A percentile compares a stretch with the other conserved stretches of the same genome.
Evolutionary conservation across 2,888 invertebrate genomes (phyloP).

Genomic region (Ypsolopha sequella): DNA sequence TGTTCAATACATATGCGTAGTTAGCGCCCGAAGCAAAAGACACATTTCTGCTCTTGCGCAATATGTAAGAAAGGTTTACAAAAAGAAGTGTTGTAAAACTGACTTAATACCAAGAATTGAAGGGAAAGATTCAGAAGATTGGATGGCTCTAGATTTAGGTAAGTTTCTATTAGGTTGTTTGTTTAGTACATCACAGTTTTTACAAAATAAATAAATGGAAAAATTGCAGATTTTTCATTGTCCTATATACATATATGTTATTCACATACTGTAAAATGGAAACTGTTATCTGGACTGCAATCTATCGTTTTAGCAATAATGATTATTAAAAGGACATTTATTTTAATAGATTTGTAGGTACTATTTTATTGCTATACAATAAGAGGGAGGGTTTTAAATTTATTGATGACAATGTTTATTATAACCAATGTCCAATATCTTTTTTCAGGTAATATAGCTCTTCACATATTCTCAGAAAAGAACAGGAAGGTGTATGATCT

Average conservation of each 20-base stretch:
- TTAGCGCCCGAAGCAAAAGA: conserved; percentile 78
- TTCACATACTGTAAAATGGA: too few species aligned
- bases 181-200: too few species aligned
- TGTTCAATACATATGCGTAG: conserved; percentile 88
- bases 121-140: conserved; percentile 81
- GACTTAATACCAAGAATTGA: conserved; percentile 83
- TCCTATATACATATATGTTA: too few species aligned
- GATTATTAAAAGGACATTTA: too few species aligned
- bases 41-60: conserved; percentile 82
- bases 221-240: too few species aligned
- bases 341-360: too few species aligned
- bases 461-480: conserved; percentile 86
- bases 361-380: too few species aligned
- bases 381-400: too few species aligned
- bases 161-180: conserved; percentile 11
- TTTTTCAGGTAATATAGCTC: conserved; percentile 88
- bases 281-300: too few species aligned
- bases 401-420: background rate
- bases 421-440: conserved; percentile 26
- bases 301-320: too few species aligned
- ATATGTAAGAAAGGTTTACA: conserved; percentile 82
- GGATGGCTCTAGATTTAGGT: conserved; percentile 95
- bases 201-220: too few species aligned
- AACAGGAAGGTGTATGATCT: conserved; percentile 84
- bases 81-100: conserved; percentile 72